Evolutionary conservation across 1,140 invertebrate species (phyloP), one percentile per base, ranked within the genome.

Genomic region (Lasioglossum albipes): DNA sequence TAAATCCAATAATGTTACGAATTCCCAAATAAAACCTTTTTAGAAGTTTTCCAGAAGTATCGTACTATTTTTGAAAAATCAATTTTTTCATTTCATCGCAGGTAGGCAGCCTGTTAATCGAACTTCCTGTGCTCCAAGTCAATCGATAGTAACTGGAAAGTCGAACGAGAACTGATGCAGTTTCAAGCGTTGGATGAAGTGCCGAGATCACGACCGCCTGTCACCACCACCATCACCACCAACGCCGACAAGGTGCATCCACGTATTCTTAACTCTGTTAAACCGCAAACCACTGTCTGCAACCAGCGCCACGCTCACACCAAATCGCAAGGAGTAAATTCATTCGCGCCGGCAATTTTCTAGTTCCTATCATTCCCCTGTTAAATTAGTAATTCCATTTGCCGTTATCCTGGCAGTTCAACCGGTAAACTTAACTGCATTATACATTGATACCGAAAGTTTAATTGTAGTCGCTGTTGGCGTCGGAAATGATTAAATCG

Each of bases 261-360:
- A 36, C 64, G 78, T 85, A 82, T 84, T 82, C 71, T 79, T 82
- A 84, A 85, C 81, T 61, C 36, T 22, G 83, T 75, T 76, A 78
- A 57, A 66, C 74, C 70, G 74, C 69, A 81, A 74, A 75, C 73
- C 65, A 69, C 73, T 59, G 71, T 79, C 52, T 67, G 42, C 36
- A 36, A 69, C 45, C 57, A 22, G 36, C 81, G 10, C 59, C 66
- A 36, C 59, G 54, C 42, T 31, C 18, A 49, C 18, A 6, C 57
- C 31, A 59, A 81, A 62, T 76, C 64, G 73, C 54, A 18, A 57
- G 31, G n/a, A 66, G 83, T 78, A 75, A 84, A 79, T 77, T 82
- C 71, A 82, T 79, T 85, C 75, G 52, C 31, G 22, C 13, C 16
- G 36, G 20, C 75, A 67, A 81, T 85, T 85, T 70, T 72, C 81